Conservation (phyloP, 2,888 invertebrate species). For the Cylindroiulus punctatus region DNA sequence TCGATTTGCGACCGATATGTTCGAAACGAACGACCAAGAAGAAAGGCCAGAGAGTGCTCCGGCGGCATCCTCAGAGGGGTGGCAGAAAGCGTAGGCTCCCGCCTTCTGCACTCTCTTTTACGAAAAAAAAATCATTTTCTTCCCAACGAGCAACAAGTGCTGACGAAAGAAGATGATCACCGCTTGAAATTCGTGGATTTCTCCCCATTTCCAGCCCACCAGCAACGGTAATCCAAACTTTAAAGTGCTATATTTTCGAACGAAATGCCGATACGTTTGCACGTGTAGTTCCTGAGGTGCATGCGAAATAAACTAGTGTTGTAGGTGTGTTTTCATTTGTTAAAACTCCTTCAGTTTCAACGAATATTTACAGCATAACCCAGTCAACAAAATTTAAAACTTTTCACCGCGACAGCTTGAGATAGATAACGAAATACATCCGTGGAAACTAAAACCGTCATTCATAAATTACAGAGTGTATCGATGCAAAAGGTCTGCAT, state of each 20-base stretch:
- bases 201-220: background rate
- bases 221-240: background rate
- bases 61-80: background rate
- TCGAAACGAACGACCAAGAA: background rate
- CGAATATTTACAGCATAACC: too few species aligned
- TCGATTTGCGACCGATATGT: background rate
- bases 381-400: too few species aligned
- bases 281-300: background rate
- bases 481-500: too few species aligned
- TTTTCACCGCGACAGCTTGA: too few species aligned
- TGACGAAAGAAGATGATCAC: background rate
- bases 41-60: background rate
- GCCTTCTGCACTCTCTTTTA: constrained; percentile 15
- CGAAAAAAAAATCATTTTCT: background rate
- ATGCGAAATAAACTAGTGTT: background rate
- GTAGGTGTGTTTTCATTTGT: background rate
- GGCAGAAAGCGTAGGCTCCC: constrained; percentile 28
- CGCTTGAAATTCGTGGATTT: background rate
- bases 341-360: too few species aligned
- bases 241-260: background rate
- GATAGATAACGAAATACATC: too few species aligned
- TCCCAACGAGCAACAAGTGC: constrained; percentile 38
- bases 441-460: too few species aligned
- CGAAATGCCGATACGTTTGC: background rate
- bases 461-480: too few species aligned